Evolutionary conservation across 2,797 vertebrate genomes (phyloP).

Genomic region (Poeciliopsis infans): DNA sequence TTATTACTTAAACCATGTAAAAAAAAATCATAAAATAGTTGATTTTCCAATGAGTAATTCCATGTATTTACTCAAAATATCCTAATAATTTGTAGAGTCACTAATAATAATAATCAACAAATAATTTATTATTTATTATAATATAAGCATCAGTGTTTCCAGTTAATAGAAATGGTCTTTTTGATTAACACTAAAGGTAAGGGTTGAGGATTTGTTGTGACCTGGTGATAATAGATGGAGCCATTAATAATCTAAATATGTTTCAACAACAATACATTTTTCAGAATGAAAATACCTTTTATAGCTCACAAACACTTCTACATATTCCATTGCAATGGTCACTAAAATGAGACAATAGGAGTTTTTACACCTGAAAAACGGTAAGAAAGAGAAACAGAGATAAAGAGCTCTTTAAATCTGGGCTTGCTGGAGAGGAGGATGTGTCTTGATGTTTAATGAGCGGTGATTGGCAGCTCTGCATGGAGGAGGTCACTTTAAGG

Average conservation of each 20-base stretch:
- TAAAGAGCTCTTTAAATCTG: conserved; percentile 8
- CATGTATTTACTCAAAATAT: background rate
- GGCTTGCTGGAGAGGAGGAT: conserved; percentile 8
- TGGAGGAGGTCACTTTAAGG: conserved; percentile 51
- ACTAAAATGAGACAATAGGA: conserved; percentile 9
- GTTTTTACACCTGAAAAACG: conserved; percentile 7
- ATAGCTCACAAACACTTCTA: background rate
- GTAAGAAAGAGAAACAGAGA: conserved; percentile 1
- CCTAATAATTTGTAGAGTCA: background rate
- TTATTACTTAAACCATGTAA: background rate
- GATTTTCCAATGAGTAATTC: background rate
- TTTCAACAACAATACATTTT: too few relatives aligned
- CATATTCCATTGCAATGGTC: conserved; percentile 9
- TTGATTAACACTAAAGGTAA: too few relatives aligned
- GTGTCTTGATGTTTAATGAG: conserved; percentile 40
- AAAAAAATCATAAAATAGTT: background rate
- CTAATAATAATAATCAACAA: too few relatives aligned
- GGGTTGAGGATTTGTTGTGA: too few relatives aligned
- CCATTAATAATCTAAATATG: background rate
- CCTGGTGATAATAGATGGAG: too few relatives aligned
- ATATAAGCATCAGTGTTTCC: too few relatives aligned
- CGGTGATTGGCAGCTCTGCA: conserved; percentile 44
- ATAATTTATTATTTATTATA: too few relatives aligned
- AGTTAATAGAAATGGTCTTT: too few relatives aligned
- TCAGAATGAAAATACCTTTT: background rate